Evolutionary conservation across 2,888 invertebrate species (phyloP), one percentile per base, ranked within the genome.

Genomic region (Pseudeuparius sepicola): DNA sequence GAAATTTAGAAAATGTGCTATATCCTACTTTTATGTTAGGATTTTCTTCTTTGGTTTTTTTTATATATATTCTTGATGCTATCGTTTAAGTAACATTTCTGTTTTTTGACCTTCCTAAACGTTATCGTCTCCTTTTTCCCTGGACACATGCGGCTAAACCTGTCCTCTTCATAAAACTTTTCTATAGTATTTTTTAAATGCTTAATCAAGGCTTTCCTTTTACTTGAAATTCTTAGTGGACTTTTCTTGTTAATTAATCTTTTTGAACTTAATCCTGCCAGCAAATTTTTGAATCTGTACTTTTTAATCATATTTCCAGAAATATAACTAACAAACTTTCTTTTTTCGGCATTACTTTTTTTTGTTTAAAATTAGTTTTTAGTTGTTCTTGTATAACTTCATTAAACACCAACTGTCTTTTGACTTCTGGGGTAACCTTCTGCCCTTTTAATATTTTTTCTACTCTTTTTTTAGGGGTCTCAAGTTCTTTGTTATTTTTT

Each of bases 391-490:
- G 11, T 6, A 36, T 14, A 13, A 25, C 36, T 15, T 13, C 31
- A n/a, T n/a, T 12, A 2, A 36, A 31, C 15, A 36, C 6, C 13
- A 36, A 24, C 12, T 24, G 11, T 36, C 26, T 31, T 36, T 30
- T 36, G 6, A 36, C 36, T 16, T 31, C 18, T 7, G 30, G 36
- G 5, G 36, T 36, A 18, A 36, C 36, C 23, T 31, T 18, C 18
- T 31, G 24, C 9, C 31, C 31, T 16, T 31, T 36, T 12, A 30
- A 20, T 14, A 31, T 36, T 16, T 7, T n/a, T 14, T 24, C 16
- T 10, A 36, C 36, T 9, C 12, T 36, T 16, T 36, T 36, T 12
- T 31, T 31, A 17, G 36, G 31, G n/a, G 24, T 31, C 10, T 25
- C 26, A 16, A 31, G 17, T 16, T 13, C n/a, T 15, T 16, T 31